These are phyloP conservation scores for Microplitis deprimator DNA, from an alignment of 2,888 invertebrate genomes.

Conservation along the genomic window DNA sequence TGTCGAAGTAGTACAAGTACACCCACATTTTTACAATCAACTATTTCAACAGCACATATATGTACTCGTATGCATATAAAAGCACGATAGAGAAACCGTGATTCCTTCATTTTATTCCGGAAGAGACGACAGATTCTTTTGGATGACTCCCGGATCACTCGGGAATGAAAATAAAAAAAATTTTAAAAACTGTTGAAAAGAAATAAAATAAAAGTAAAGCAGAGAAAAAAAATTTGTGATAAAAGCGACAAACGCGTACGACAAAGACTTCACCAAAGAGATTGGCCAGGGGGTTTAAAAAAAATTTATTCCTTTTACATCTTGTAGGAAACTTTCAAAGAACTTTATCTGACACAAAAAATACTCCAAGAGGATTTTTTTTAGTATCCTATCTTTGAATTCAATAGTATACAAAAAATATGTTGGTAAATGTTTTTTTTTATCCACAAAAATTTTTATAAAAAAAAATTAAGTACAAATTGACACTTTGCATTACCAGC, in stretches of 20 bases:
- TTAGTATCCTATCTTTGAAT: not conserved
- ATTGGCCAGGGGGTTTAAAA: slow-evolving; percentile 1
- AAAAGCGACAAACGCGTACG: slow-evolving; percentile 30
- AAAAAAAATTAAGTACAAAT: no score
- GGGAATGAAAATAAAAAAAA: slow-evolving; percentile 4
- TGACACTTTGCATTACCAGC: no score
- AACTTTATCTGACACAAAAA: slow-evolving; percentile 38
- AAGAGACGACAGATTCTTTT: slow-evolving; percentile 4
- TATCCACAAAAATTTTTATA: no score
- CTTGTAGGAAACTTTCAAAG: slow-evolving; percentile 47
- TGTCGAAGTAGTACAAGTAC: no score
- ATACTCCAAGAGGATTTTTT: not conserved
- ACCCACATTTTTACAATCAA: not conserved
- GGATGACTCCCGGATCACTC: slow-evolving; percentile 15
- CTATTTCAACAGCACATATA: not conserved
- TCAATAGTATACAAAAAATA: no score
- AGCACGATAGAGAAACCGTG: not conserved
- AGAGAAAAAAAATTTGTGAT: not conserved
- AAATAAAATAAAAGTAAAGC: slow-evolving; percentile 9
- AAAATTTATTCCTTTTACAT: slow-evolving; percentile 36
- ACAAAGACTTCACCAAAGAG: slow-evolving; percentile 35
- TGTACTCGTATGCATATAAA: not conserved
- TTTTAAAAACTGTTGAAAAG: slow-evolving; percentile 1
- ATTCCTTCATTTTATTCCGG: slow-evolving; percentile 22
- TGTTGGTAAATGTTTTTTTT: no score